Base-by-base conservation (phyloP, 2,113 vertebrate genomes). In the Falco punctatus region DNA sequence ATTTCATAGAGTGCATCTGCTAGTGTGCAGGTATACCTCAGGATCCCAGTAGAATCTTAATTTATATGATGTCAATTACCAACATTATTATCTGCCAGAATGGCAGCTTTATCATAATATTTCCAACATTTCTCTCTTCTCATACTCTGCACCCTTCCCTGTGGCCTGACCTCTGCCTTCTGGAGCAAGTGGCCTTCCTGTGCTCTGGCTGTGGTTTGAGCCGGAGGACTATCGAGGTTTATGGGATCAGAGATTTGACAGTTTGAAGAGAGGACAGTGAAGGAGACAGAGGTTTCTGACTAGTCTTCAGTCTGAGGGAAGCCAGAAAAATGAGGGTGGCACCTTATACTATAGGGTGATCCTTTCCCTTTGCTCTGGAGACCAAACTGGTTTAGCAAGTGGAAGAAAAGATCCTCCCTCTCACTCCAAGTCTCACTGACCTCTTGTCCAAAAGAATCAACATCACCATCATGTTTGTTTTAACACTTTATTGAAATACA, bases 161-260 rank as follows among this genome's bases (percentile, higher is more conserved):
- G 33, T 27, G 7, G 4, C 16, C 27, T 52, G 24, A 5, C 14
- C 22, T 58, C 5, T 80, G 32, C 1, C 13, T 55, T 71, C 38
- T 38, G 16, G 40, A 80, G 21, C 4, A 59, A 15, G 6, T 30
- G 52, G 6, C 10, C 13, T 66, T n/a, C 3, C 15, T 69, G 9
- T 70, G 10, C 15, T 38, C 24, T 79, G 86, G 20, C 21, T 51
- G 51, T 32, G 11, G 10, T 62, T 92, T 86, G 26, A 71, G 16
- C 8, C 46, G 14, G 11, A n/a, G 14, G 7, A 12, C 12, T 32
- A 7, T 10, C 35, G 52, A 67, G 8, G 13, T 82, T 74, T 58
- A 7, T 22, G 9, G 12, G 4, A 3, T 28, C 18, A 30, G 32
- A 77, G 7, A 78, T 17, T 67, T 72, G 27, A 2, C 0, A 1